Percentiles rank a stretch among this genome's conserved stretches.
phyloP scores from a whole-genome alignment of 2,888 invertebrate genomes.

The Acrobasis consociella region DNA sequence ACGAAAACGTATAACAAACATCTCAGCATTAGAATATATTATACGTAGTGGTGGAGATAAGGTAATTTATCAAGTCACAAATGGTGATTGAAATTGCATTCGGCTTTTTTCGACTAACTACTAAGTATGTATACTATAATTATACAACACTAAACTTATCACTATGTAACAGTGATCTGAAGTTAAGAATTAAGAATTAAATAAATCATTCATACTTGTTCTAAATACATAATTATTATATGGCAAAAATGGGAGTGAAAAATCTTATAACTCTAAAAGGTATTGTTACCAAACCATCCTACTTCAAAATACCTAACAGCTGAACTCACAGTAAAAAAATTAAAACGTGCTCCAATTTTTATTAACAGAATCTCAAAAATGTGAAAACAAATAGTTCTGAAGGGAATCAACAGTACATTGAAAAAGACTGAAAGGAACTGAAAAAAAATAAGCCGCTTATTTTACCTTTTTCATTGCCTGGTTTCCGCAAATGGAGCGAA shows the following conservation, averaged over 20 bases:
- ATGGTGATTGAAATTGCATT: background rate
- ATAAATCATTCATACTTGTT: background rate
- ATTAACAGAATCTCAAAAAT: constrained; percentile 41
- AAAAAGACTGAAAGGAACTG: constrained; percentile 58
- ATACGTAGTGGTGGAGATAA: background rate
- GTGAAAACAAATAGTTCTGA: constrained; percentile 49
- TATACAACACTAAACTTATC: background rate
- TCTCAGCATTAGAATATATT: constrained; percentile 9
- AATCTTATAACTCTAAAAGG: constrained; percentile 3
- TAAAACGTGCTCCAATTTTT: constrained; percentile 23
- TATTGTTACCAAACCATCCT: constrained; percentile 22
- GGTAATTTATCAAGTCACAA: background rate
- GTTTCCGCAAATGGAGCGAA: constrained; percentile 77
- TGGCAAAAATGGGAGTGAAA: constrained; percentile 7
- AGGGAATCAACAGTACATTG: constrained; percentile 54
- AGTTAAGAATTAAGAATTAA: too few species aligned
- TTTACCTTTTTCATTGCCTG: constrained; percentile 79
- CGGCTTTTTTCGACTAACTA: constrained; percentile 6
- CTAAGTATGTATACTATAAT: background rate
- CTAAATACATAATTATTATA: constrained; percentile 1
- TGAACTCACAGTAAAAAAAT: constrained; percentile 30
- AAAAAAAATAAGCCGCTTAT: constrained; percentile 52
- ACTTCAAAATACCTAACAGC: constrained; percentile 21
- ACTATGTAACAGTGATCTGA: too few species aligned
- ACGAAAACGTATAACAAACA: constrained; percentile 57